Evolutionary conservation across 1,140 invertebrate species (phyloP), one percentile per base, ranked within the genome.

Genomic region (Heliconius nattereri): DNA sequence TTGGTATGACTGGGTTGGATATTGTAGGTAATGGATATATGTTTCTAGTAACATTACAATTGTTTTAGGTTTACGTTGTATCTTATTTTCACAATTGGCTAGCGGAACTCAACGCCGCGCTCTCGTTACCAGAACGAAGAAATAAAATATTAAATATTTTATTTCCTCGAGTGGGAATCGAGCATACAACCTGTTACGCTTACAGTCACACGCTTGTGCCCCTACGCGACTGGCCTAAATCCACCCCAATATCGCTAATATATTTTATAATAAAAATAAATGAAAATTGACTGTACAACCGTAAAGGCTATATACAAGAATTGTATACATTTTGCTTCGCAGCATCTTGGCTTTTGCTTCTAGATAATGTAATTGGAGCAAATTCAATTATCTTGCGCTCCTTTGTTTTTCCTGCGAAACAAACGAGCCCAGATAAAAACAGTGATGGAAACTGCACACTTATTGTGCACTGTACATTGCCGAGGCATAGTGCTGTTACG

Each of bases 301-400:
- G 26, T n/a, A 75, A 54, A 57, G 71, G 71, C 79, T 66, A 75
- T 78, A 54, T 81, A 78, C 78, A 78, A 78, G 49, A 78, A 78
- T 60, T 74, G 76, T 78, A 70, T 73, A 81, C 77, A 78, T 73
- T 78, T 84, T 83, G 60, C 77, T 74, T 75, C 79, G 78, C 75
- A 92, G 87, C 86, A 89, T 93, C 88, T 91, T 92, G 60, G 60
- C 60, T 66, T 66, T 66, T n/a, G 87, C 88, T 91, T 88, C 83
- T 85, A 90, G 90, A 92, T 92, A 91, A 92, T 91, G 91, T 94
- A 92, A 92, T 92, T 90, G 92, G 87, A 86, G 89, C 83, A 87
- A 87, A 94, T 94, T 92, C 91, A 94, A 94, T 94, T 94, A 94
- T 87, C 86, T 82, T 78, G 78, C 81, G 85, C 85, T 89, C 83